These are phyloP conservation scores for Oxytorus armatus DNA, from an alignment of 2,888 invertebrate genomes.

Conservation along the genomic window DNA sequence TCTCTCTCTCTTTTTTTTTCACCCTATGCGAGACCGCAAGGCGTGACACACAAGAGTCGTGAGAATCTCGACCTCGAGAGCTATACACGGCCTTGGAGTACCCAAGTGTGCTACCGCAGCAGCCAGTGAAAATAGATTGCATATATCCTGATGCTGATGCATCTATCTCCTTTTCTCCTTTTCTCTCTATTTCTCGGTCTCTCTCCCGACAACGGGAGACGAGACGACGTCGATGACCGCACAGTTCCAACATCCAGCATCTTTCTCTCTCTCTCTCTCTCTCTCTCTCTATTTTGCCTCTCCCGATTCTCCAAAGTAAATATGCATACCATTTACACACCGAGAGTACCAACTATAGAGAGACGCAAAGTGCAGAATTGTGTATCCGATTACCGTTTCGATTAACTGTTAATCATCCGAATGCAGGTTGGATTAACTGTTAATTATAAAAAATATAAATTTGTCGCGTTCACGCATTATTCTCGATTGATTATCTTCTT, in stretches of 20 bases:
- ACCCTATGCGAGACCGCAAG: constrained; percentile 40
- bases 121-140: constrained; percentile 22
- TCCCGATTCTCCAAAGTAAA: constrained; percentile 2
- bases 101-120: constrained; percentile 43
- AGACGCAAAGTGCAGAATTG: constrained; percentile 32
- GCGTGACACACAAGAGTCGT: constrained; percentile 69
- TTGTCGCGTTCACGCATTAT: background rate
- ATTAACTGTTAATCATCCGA: background rate
- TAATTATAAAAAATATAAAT: background rate
- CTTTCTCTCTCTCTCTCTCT: constrained; percentile 27
- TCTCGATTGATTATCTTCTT: background rate
- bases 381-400: constrained; percentile 14
- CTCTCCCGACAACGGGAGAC: constrained; percentile 13
- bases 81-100: constrained; percentile 53
- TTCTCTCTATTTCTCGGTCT: background rate
- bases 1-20: background rate
- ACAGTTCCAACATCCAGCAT: constrained; percentile 19
- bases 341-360: background rate
- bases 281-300: constrained; percentile 8
- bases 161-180: background rate
- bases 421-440: background rate
- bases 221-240: constrained; percentile 46
- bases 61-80: constrained; percentile 66
- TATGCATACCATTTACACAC: background rate
- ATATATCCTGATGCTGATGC: background rate